phyloP scores from a whole-genome alignment of 2,797 vertebrate species.

The Bovichtus diacanthus region DNA sequence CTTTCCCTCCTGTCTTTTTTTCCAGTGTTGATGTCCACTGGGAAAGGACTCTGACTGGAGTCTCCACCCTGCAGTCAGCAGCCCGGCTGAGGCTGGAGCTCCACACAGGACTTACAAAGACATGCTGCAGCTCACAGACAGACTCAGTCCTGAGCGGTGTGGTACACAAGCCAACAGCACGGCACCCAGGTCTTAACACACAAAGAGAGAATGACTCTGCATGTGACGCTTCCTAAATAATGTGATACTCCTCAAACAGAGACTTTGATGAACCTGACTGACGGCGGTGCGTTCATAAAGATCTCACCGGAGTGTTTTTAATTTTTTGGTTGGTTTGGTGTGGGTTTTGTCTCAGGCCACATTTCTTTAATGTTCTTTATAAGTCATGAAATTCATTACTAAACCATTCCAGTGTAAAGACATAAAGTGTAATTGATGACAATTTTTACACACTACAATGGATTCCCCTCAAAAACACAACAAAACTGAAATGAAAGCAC shows the following conservation, averaged over 20 bases:
- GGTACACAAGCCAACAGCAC: conserved; percentile 2
- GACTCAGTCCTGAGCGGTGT: conserved; percentile 5
- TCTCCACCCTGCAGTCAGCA: background rate
- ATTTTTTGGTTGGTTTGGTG: background rate
- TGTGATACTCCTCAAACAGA: conserved; percentile 36
- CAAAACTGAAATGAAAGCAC: background rate
- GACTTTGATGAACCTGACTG: conserved; percentile 7
- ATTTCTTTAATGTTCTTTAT: conserved; percentile 18
- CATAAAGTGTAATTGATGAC: conserved; percentile 3
- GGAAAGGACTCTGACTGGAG: background rate
- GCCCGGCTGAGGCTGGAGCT: background rate
- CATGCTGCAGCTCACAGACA: conserved; percentile 20
- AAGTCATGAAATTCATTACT: conserved; percentile 19
- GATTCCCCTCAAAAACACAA: background rate
- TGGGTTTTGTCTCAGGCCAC: background rate
- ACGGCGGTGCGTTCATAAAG: background rate
- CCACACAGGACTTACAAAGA: conserved; percentile 10
- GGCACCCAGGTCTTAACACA: conserved; percentile 26
- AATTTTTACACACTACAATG: background rate
- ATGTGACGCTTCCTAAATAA: conserved; percentile 43
- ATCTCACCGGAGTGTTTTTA: background rate
- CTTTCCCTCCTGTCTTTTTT: background rate
- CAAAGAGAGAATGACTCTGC: conserved; percentile 18
- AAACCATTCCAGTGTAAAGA: conserved; percentile 47
- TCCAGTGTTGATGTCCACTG: conserved; percentile 15